Evolutionary conservation across 1,140 invertebrate genomes (phyloP).

Genomic region (Drosophila bifasciata): DNA sequence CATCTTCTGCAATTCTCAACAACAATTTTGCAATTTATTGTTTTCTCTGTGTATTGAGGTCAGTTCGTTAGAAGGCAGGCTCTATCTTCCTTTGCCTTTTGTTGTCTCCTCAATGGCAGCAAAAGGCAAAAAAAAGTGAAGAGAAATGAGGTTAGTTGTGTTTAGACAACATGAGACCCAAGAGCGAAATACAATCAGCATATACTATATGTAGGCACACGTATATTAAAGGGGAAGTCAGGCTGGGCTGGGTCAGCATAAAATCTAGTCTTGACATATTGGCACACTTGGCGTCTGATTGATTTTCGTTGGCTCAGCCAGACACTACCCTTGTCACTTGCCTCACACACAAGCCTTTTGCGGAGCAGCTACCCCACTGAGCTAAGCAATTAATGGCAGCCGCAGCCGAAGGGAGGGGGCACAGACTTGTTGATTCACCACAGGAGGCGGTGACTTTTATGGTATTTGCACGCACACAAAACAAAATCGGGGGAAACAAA

Average conservation of each 20-base stretch:
- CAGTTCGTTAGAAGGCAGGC: constrained; percentile 57
- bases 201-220: constrained; percentile 28
- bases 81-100: constrained; percentile 5
- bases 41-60: constrained; percentile 75
- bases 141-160: constrained; percentile 74
- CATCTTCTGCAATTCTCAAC: constrained; percentile 72
- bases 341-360: constrained; percentile 8
- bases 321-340: constrained; percentile 30
- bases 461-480: constrained; percentile 37
- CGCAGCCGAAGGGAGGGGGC: not conserved
- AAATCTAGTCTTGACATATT: constrained; percentile 75
- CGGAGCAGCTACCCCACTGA: not conserved
- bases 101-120: not conserved
- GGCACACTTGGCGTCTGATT: constrained; percentile 75
- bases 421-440: constrained; percentile 66
- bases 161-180: constrained; percentile 69
- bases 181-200: constrained; percentile 34
- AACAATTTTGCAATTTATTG: constrained; percentile 75
- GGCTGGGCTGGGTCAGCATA: constrained; percentile 50
- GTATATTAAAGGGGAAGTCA: constrained; percentile 34
- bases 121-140: constrained; percentile 20
- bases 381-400: constrained; percentile 37
- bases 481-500: constrained; percentile 56
- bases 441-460: constrained; percentile 14
- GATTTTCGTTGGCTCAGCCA: constrained; percentile 50